phyloP scores from a whole-genome alignment of 2,113 vertebrate genomes.

The Anthoscopus minutus region DNA sequence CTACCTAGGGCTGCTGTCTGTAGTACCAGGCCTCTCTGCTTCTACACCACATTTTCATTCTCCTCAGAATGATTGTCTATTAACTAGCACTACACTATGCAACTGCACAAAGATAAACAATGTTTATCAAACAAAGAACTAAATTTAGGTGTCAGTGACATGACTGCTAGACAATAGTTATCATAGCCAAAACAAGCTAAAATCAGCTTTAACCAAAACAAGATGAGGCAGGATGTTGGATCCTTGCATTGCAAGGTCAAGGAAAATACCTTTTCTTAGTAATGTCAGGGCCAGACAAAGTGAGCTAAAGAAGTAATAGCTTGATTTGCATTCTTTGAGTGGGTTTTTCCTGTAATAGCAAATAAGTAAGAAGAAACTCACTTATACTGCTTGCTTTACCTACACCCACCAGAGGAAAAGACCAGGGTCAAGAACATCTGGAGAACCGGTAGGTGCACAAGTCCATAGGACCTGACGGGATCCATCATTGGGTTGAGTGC shows the following conservation, averaged over 20 bases:
- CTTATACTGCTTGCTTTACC: not conserved
- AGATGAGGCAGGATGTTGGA: not conserved
- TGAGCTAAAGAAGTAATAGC: not conserved
- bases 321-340: not conserved
- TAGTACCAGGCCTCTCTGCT: not conserved
- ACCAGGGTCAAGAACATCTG: not conserved
- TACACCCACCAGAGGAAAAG: not conserved
- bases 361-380: not conserved
- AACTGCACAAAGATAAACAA: not conserved
- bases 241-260: not conserved
- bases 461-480: not conserved
- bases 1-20: not conserved
- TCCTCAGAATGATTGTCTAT: not conserved
- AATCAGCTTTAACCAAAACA: not conserved
- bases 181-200: not conserved
- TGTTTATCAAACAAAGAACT: not conserved
- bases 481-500: rapidly evolving
- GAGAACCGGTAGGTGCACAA: not conserved
- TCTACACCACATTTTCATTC: not conserved
- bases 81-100: not conserved
- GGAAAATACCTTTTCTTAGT: not conserved
- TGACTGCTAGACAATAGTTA: not conserved
- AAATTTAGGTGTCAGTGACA: not conserved
- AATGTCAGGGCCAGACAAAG: not conserved
- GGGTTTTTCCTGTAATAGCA: not conserved